A percentile compares a stretch with the other conserved stretches of the same genome.
phyloP scores from a whole-genome alignment of 2,797 vertebrate genomes.

The Malacoctenus gilli region DNA sequence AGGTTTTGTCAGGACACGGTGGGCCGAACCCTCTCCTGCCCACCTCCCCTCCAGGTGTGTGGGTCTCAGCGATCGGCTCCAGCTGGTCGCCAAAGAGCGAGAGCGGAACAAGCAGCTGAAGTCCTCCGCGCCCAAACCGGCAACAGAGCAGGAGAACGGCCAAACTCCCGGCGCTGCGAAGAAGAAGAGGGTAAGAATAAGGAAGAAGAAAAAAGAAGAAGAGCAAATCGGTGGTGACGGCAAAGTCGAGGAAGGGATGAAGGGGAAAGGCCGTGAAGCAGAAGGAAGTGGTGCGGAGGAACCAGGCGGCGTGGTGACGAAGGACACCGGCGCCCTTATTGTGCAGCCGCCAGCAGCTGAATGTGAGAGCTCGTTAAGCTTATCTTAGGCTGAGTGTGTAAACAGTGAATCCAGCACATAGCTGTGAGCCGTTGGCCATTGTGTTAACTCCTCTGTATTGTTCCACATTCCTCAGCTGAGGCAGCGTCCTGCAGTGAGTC shows the following conservation, averaged over 20 bases:
- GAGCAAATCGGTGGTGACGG: background rate
- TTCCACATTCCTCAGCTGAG: slow-evolving; percentile 46
- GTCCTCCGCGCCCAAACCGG: slow-evolving; percentile 39
- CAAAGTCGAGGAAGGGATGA: background rate
- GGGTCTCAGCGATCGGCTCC: slow-evolving; percentile 87
- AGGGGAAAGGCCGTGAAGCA: slow-evolving; percentile 3
- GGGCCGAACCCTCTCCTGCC: too few species aligned
- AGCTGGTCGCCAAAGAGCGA: slow-evolving; percentile 88
- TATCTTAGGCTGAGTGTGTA: background rate
- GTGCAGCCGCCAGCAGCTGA: slow-evolving; percentile 34
- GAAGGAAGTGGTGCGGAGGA: slow-evolving; percentile 17
- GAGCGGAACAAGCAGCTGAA: slow-evolving; percentile 86
- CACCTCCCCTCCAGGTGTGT: too few species aligned
- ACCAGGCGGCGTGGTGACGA: background rate
- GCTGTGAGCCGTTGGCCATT: too few species aligned
- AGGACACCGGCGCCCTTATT: slow-evolving; percentile 8
- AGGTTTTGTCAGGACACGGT: too few species aligned
- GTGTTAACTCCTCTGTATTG: background rate
- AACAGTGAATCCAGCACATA: too few species aligned
- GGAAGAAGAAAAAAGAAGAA: slow-evolving; percentile 9
- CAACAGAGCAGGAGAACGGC: background rate
- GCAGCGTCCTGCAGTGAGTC: slow-evolving; percentile 25
- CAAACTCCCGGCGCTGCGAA: slow-evolving; percentile 19
- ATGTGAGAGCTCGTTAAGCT: slow-evolving; percentile 49
- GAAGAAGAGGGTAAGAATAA: slow-evolving; percentile 9